Evolutionary conservation across 2,113 vertebrate species (phyloP), one percentile per base, ranked within the genome.

Genomic region (Ornithorhynchus anatinus): DNA sequence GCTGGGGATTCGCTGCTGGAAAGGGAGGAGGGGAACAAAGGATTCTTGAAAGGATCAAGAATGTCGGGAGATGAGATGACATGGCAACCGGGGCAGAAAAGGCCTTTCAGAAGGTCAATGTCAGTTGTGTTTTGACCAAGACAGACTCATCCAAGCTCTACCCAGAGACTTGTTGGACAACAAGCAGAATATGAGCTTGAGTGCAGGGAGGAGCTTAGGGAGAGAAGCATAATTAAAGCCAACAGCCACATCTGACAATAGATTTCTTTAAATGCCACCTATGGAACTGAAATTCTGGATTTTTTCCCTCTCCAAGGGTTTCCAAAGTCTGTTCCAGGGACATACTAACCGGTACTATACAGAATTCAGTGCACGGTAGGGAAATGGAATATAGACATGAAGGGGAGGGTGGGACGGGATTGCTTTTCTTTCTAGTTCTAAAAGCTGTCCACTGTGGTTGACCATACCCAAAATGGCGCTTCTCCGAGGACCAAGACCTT

Each of bases 401-500:
- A 50, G 25, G 25, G 25, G 15, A 29, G 1, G 31, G 25, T 50
- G 25, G 44, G 47, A 27, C 23, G 45, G 19, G 27, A 50, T 17
- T 17, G n/a, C 31, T 27, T 29, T 29, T 23, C 47, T 29, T 14
- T 17, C 47, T 50, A 27, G 22, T 10, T 10, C 47, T 50, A 29
- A 50, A 17, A 27, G 25, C 4, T 27, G 31, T 50, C 23, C 23
- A 17, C 47, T 10, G 10, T 29, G 19, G 47, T 5, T 17, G 8
- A 16, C 47, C 25, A 16, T 11, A 23, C 31, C 31, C 25, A 17
- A 17, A 31, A 32, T 75, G 27, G 38, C 11, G 44, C 36, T 35
- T n/a, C 12, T 47, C 58, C 44, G 22, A 83, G 72, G 72, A 52
- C 36, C 73, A 82, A 69, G 79, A 51, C 48, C 60, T 77, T 56